Conservation (phyloP, 2,113 vertebrate species). For the Neogobius melanostomus region DNA sequence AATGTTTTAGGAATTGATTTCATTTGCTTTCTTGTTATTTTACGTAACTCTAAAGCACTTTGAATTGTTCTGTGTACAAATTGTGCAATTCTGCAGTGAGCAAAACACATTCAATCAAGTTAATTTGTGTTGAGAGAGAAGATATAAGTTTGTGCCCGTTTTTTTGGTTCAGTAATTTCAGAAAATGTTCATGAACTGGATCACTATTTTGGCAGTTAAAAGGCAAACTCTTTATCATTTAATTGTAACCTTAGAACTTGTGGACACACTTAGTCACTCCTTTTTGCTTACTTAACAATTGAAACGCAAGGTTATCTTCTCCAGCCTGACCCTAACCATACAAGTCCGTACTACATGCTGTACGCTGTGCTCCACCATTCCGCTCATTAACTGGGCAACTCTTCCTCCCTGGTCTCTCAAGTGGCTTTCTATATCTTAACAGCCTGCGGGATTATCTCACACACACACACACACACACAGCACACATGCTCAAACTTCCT, state of each 20-base stretch:
- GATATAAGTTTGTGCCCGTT: too few relatives aligned
- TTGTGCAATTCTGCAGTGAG: too few relatives aligned
- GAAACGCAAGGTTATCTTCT: not conserved
- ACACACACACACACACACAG: constrained; percentile 8
- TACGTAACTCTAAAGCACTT: too few relatives aligned
- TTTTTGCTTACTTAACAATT: not conserved
- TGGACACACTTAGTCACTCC: not conserved
- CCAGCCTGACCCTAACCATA: not conserved
- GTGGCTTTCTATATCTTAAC: constrained; percentile 39
- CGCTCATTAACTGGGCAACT: constrained; percentile 50
- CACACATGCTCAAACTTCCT: constrained; percentile 21
- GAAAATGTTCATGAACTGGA: too few relatives aligned
- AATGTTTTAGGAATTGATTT: too few relatives aligned
- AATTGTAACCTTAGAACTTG: not conserved
- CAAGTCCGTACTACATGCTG: not conserved
- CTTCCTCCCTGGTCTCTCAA: constrained; percentile 24
- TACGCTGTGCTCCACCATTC: not conserved
- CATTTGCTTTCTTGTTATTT: too few relatives aligned
- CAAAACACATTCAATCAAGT: too few relatives aligned
- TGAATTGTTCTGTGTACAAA: too few relatives aligned
- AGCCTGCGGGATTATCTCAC: constrained; percentile 38
- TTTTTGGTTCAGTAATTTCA: too few relatives aligned
- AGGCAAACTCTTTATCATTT: too few relatives aligned
- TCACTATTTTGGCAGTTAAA: too few relatives aligned
- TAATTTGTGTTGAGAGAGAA: too few relatives aligned